Conservation (phyloP, 2,113 vertebrate genomes). For the Pluvialis apricaria region DNA sequence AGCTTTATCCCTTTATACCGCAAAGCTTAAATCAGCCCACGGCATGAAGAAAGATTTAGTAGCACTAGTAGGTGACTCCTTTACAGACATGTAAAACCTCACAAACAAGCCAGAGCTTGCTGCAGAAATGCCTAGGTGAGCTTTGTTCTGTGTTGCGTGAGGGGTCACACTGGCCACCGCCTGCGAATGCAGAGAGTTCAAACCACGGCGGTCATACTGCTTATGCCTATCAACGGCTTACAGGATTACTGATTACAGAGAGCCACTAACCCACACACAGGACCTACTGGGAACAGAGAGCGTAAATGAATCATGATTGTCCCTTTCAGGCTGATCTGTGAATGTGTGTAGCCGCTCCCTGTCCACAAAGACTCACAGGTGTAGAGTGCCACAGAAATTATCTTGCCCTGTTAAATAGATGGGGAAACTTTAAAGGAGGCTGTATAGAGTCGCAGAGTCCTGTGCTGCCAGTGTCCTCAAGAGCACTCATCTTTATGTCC, state of each 20-base stretch:
- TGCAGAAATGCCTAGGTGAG: not conserved
- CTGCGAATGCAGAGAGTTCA: not conserved
- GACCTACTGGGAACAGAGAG: not conserved
- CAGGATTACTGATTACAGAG: not conserved
- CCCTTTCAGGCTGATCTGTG: not conserved
- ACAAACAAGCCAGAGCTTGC: not conserved
- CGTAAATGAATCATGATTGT: not conserved
- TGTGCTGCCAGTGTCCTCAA: not conserved
- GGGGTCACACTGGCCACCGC: not conserved
- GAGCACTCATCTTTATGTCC: not conserved
- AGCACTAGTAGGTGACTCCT: not conserved
- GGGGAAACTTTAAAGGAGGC: not conserved
- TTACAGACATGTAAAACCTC: not conserved
- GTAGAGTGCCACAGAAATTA: not conserved
- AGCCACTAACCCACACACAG: not conserved
- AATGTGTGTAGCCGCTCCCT: not conserved
- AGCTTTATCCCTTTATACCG: not conserved
- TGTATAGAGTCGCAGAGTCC: not conserved
- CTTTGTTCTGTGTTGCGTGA: not conserved
- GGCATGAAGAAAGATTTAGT: not conserved
- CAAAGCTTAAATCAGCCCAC: not conserved
- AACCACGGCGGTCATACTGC: fast-evolving
- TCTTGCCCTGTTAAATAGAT: not conserved
- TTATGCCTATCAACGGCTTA: not conserved
- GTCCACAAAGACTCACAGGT: not conserved